These are phyloP conservation scores for Rhinolophus ferrumequinum DNA, from an alignment of 2,113 vertebrate species.

Conservation along the genomic window DNA sequence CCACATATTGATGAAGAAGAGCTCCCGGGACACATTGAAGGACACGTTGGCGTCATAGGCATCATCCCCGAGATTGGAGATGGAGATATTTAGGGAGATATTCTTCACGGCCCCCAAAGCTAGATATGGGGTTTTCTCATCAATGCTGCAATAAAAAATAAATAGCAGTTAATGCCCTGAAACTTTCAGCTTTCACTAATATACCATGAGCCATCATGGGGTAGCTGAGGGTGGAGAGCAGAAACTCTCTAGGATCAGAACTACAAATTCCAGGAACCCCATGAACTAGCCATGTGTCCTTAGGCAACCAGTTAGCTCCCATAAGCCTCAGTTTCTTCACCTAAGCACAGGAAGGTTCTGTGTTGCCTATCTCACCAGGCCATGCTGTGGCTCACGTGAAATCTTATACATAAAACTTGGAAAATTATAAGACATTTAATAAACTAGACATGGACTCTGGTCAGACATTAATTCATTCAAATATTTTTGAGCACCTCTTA, in stretches of 20 bases:
- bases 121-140: constrained; percentile 89
- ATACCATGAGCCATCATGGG: background rate
- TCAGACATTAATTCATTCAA: background rate
- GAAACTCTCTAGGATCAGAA: background rate
- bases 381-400: background rate
- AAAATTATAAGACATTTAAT: background rate
- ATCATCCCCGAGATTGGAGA: constrained; percentile 95
- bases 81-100: constrained; percentile 95
- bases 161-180: constrained; percentile 16
- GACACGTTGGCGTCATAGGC: constrained; percentile 98
- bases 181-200: background rate
- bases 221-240: background rate
- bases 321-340: background rate
- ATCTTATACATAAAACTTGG: background rate
- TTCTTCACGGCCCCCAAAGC: constrained; percentile 97
- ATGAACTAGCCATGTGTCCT: background rate
- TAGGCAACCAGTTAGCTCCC: background rate
- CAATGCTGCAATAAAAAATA: constrained; percentile 83
- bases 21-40: constrained; percentile 96
- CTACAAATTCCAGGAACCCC: background rate
- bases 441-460: background rate
- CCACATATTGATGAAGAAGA: constrained; percentile 99
- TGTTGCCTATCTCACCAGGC: background rate
- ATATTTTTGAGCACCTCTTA: background rate
- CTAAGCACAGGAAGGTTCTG: background rate